Percentiles rank a stretch among this genome's conserved stretches.
These are phyloP conservation scores for Acanthochromis polyacanthus DNA, from an alignment of 2,113 vertebrate species.

Conservation along the genomic window DNA sequence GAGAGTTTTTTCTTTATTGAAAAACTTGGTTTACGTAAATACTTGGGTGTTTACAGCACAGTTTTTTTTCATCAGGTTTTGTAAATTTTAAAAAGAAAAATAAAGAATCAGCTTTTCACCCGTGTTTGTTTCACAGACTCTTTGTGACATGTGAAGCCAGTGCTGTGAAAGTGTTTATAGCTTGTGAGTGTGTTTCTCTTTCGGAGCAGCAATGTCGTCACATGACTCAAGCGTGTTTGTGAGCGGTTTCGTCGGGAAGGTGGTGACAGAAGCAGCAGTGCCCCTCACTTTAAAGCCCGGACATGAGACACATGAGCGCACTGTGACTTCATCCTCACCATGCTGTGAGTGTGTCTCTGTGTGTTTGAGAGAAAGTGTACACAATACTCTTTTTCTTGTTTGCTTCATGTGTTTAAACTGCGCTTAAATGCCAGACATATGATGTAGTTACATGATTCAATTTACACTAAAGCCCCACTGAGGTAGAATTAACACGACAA, in stretches of 20 bases:
- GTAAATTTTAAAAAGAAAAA: slow-evolving; percentile 38
- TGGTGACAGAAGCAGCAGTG: slow-evolving; percentile 65
- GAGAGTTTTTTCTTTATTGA: slow-evolving; percentile 22
- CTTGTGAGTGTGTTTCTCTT: slow-evolving; percentile 19
- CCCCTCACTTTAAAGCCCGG: slow-evolving; percentile 14
- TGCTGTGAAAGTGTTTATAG: slow-evolving; percentile 31
- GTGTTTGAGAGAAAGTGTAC: too few relatives aligned
- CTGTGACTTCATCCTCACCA: slow-evolving; percentile 45
- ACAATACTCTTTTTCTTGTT: too few relatives aligned
- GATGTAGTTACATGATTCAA: too few relatives aligned
- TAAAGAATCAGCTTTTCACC: slow-evolving; percentile 29
- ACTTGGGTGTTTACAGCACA: slow-evolving; percentile 23
- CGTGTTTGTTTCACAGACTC: neutral
- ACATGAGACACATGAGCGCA: slow-evolving; percentile 51
- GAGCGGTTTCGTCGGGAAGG: slow-evolving; percentile 45
- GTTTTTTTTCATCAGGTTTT: slow-evolving; percentile 39
- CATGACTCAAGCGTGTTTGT: slow-evolving; percentile 15
- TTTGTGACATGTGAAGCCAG: neutral
- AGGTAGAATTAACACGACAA: too few relatives aligned
- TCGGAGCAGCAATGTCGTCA: neutral
- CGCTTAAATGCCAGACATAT: too few relatives aligned
- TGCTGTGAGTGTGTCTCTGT: neutral
- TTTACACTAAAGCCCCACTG: too few relatives aligned
- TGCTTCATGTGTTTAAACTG: too few relatives aligned
- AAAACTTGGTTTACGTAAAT: slow-evolving; percentile 24